Base-by-base conservation (phyloP, 2,888 invertebrate genomes). In the Linnaemya vulpina region DNA sequence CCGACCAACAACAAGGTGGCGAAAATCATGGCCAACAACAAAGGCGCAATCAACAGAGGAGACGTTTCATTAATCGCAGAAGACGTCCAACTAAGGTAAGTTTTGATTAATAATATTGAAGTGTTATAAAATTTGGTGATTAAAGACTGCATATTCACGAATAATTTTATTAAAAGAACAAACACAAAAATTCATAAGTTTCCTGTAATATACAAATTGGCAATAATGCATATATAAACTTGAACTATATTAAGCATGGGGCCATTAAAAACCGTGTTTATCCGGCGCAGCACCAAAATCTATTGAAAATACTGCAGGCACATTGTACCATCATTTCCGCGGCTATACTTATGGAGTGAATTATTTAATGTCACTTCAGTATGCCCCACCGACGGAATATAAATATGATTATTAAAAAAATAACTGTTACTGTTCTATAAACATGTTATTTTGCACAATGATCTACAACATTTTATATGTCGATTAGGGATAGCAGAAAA, bases 31-130 rank as follows among this genome's bases (percentile, higher is more conserved):
- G 38, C 17, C 58, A 74, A 43, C 82, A 82, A 71, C 88, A 89
- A 79, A 90, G 89, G 74, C 91, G 90, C 58, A 86, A 89, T 71
- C 88, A 89, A 49, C 89, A 90, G 55, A 90, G 90, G 84, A 89
- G 89, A 81, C 91, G 90, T 84, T 89, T 89, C 79, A 65, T 86
- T 30, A 91, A 90, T 78, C 90, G 91, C 76, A 91, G 92, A 87
- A 89, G 91, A 79, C 90, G 91, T 38, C 89, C 91, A 88, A 89
- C 89, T 46, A 92, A 91, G 91, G 92, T 92, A 55, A 71, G 70
- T 68, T 38, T 30, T 5, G 3, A 5, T n/a, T n/a, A n/a, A n/a
- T n/a, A n/a, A n/a, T n/a, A n/a, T n/a, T n/a, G n/a, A n/a, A n/a
- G n/a, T n/a, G n/a, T n/a, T n/a, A n/a, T n/a, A n/a, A n/a, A n/a